Evolutionary conservation across 2,888 invertebrate genomes (phyloP).

Genomic region (Drosophila tripunctata): DNA sequence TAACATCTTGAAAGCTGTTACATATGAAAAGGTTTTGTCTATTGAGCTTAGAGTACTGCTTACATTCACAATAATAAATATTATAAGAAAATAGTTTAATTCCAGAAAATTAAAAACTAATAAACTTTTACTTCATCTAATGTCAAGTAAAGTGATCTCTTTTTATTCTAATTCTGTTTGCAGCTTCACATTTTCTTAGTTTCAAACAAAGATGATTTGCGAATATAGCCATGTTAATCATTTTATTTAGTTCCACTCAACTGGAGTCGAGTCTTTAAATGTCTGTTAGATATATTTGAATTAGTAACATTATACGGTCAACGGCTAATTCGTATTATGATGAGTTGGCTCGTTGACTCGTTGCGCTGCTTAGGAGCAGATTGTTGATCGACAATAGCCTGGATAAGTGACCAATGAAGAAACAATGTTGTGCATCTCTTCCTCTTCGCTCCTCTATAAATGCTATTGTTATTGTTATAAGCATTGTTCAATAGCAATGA

Average conservation of each 20-base stretch:
- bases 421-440: constrained; percentile 17
- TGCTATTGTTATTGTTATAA: constrained; percentile 24
- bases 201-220: neutral
- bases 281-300: constrained; percentile 6
- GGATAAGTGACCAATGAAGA: constrained; percentile 32
- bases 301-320: constrained; percentile 4
- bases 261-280: neutral
- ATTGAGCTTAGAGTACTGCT: too few species aligned
- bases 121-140: too few species aligned
- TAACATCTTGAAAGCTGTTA: too few species aligned
- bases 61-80: too few species aligned
- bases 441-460: neutral
- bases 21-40: too few species aligned
- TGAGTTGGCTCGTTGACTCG: neutral
- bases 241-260: constrained; percentile 8
- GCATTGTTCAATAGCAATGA: constrained; percentile 20
- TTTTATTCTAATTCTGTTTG: too few species aligned
- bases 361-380: constrained; percentile 4
- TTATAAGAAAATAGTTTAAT: too few species aligned
- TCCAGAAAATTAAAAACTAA: too few species aligned
- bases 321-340: constrained; percentile 19
- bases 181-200: too few species aligned
- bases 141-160: too few species aligned
- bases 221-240: neutral
- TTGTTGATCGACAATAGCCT: constrained; percentile 20